phyloP scores from a whole-genome alignment of 2,113 vertebrate species.

The Thryonomys swinderianus region DNA sequence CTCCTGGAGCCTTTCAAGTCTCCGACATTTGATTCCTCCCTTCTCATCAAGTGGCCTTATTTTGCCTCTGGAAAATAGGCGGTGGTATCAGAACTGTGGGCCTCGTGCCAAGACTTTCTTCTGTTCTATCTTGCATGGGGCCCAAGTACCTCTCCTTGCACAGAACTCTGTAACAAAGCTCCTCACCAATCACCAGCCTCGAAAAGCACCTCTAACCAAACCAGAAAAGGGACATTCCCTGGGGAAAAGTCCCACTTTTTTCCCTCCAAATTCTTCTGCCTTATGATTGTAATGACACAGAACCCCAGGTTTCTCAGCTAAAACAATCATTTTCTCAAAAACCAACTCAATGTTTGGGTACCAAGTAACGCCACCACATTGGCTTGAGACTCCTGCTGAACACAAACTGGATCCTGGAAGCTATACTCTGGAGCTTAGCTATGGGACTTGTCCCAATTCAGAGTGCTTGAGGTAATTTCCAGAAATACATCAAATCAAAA shows the following conservation, averaged over 20 bases:
- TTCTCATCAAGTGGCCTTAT: constrained; percentile 37
- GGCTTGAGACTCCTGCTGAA: not conserved
- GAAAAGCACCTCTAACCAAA: not conserved
- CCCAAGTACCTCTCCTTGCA: not conserved
- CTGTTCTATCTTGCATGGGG: not conserved
- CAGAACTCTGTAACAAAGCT: not conserved
- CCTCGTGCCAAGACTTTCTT: constrained; percentile 42
- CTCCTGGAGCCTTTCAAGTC: constrained; percentile 45
- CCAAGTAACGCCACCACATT: not conserved
- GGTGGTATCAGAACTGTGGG: not conserved
- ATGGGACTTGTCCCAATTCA: not conserved
- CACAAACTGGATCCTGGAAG: not conserved
- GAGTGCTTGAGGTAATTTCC: constrained; percentile 7
- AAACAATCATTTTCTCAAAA: not conserved
- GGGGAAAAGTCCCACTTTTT: not conserved
- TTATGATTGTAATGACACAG: not conserved
- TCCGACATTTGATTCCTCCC: not conserved
- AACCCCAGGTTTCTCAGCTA: not conserved
- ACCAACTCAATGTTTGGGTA: not conserved
- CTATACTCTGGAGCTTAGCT: not conserved
- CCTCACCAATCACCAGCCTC: not conserved
- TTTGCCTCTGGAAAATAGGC: constrained; percentile 64
- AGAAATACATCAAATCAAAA: not conserved
- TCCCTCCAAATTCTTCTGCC: not conserved
- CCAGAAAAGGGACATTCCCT: not conserved